Evolutionary conservation across 1,140 invertebrate species (phyloP).

Genomic region (Lamellibrachia luymesi): DNA sequence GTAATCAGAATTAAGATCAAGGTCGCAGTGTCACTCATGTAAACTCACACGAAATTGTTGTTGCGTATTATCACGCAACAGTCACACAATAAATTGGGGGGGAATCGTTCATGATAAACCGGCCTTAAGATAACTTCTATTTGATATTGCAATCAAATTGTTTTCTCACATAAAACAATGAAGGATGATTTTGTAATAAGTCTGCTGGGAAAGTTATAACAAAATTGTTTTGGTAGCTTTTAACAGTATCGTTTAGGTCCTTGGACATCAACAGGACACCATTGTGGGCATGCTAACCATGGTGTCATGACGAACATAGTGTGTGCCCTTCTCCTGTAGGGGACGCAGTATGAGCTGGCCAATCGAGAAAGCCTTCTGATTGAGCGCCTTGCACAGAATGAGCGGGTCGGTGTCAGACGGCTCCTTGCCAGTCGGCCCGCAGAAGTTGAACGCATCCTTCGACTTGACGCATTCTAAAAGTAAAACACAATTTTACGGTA

Average conservation of each 20-base stretch:
- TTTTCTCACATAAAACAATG: too few species aligned
- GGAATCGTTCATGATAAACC: too few species aligned
- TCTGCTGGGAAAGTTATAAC: neutral
- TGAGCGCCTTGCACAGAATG: conserved; percentile 32
- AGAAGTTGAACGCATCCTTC: conserved; percentile 23
- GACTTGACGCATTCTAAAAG: conserved; percentile 33
- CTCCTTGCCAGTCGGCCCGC: conserved; percentile 29
- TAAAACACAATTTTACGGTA: neutral
- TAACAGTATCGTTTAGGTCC: neutral
- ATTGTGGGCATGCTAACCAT: conserved; percentile 31
- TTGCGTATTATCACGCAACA: neutral
- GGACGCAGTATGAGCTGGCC: conserved; percentile 33
- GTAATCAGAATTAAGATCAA: too few species aligned
- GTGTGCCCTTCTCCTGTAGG: conserved; percentile 33
- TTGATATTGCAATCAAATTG: too few species aligned
- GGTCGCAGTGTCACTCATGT: too few species aligned
- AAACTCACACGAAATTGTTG: neutral
- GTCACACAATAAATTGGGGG: too few species aligned
- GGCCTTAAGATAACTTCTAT: too few species aligned
- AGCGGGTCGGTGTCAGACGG: conserved; percentile 29
- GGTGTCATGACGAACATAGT: conserved; percentile 32
- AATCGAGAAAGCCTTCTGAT: conserved; percentile 35
- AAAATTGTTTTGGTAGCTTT: neutral
- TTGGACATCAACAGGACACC: neutral
- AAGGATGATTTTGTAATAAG: too few species aligned